phyloP scores from a whole-genome alignment of 2,797 vertebrate species.

The Carduelis carduelis region DNA sequence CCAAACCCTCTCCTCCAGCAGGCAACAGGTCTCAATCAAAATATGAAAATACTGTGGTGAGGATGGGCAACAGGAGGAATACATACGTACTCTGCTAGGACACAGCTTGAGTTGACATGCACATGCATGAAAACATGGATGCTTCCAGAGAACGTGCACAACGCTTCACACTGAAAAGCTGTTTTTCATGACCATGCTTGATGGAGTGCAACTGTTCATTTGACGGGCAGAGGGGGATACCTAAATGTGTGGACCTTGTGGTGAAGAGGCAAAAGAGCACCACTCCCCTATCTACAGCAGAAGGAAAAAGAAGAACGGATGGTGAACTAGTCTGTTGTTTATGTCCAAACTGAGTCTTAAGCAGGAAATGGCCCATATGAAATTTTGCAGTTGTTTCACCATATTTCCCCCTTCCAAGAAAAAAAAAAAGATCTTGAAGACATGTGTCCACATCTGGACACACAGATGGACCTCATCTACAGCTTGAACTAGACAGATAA shows the following conservation, averaged over 20 bases:
- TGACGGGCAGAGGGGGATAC: background rate
- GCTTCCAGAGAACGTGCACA: background rate
- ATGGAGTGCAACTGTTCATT: background rate
- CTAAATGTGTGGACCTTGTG: background rate
- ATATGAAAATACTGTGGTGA: background rate
- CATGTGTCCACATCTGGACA: constrained; percentile 8
- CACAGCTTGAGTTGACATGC: background rate
- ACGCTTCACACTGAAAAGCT: background rate
- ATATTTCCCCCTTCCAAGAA: background rate
- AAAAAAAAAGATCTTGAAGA: background rate
- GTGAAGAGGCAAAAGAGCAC: background rate
- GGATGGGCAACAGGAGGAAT: fast-evolving
- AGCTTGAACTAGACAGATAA: background rate
- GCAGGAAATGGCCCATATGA: background rate
- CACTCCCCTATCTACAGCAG: background rate
- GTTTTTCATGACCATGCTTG: background rate
- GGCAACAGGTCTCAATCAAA: background rate
- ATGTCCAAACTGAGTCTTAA: background rate
- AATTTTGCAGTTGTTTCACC: background rate
- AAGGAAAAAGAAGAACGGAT: background rate
- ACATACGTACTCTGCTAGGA: fast-evolving
- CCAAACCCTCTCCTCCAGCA: background rate
- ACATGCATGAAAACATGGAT: background rate
- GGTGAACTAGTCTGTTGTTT: background rate
- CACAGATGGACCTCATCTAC: background rate